Evolutionary conservation across 1,140 invertebrate genomes (phyloP), one percentile per base, ranked within the genome.

Genomic region (Apis florea): DNA sequence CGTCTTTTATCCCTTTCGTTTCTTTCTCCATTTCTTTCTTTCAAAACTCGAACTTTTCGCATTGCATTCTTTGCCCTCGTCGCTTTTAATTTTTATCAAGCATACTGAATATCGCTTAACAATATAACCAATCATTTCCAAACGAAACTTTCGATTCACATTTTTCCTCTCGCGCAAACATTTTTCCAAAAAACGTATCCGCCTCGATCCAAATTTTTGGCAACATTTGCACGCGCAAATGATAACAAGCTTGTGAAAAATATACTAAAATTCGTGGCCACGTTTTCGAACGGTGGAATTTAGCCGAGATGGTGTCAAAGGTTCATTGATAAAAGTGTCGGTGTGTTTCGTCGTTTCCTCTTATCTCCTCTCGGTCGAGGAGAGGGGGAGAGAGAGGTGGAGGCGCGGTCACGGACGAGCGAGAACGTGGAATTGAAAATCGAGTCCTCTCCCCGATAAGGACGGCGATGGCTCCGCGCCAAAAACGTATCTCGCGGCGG

Each of bases 291-390:
- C 31, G 51, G 70, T 75, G 31, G 31, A 40, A 40, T 40, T 40
- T 61, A 83, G 40, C 64, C 26, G 11, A 68, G 40, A 68, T 13
- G 13, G 82, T 31, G 26, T 67, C 24, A 49, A 63, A 67, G 51
- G 26, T 83, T 79, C 49, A 83, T 85, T 79, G 80, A 83, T 85
- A 79, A 83, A 83, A 40, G 31, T n/a, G n/a, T n/a, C n/a, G 63
- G 51, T 24, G 54, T 40, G 58, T 78, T 56, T 75, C 61, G 58
- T 53, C 47, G 19, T 66, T 51, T 49, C 15, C 75, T 73, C 54
- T 79, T 82, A 72, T 73, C 72, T 61, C 31, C 31, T 40, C 13
- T 6, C 15, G 21, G 10, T 10, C 6, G 19, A n/a, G 12, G 40
- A 13, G 19, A 12, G 64, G 15, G 11, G 15, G n/a, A 59, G n/a